A percentile compares a stretch with the other conserved stretches of the same genome.
Evolutionary conservation across 2,113 vertebrate genomes (phyloP).

Genomic region (Cyprinodon tularosa): DNA sequence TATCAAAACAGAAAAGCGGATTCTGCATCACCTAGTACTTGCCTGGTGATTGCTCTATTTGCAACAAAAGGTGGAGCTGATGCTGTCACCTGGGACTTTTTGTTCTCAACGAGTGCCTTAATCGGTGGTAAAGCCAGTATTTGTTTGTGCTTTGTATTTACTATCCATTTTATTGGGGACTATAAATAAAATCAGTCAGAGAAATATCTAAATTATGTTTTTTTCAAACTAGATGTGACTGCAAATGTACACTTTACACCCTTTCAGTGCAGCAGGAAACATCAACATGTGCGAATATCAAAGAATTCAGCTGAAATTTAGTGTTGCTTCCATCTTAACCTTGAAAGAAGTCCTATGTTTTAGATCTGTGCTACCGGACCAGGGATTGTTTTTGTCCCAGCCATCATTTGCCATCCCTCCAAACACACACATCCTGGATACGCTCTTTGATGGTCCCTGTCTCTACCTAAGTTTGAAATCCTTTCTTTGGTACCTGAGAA

Average conservation of each 20-base stretch:
- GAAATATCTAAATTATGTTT: conserved; percentile 36
- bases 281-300: conserved; percentile 39
- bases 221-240: conserved; percentile 64
- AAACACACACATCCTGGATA: conserved; percentile 61
- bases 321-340: conserved; percentile 58
- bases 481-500: conserved; percentile 61
- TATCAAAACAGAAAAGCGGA: conserved; percentile 74
- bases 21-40: conserved; percentile 48
- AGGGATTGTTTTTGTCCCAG: conserved; percentile 35
- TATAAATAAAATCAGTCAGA: conserved; percentile 9
- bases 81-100: conserved; percentile 41
- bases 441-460: conserved; percentile 62
- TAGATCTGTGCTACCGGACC: conserved; percentile 55
- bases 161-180: conserved; percentile 10
- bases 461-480: conserved; percentile 34
- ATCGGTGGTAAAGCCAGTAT: conserved; percentile 21
- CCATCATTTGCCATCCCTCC: conserved; percentile 17
- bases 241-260: conserved; percentile 27
- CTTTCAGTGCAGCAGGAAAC: conserved; percentile 45
- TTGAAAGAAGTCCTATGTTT: conserved; percentile 63
- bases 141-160: conserved; percentile 2
- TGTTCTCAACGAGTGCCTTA: conserved; percentile 39
- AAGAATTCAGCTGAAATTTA: conserved; percentile 54
- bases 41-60: conserved; percentile 39
- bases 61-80: conserved; percentile 47